Base-by-base conservation (phyloP, 2,888 invertebrate species). In the Colletes collaris region DNA sequence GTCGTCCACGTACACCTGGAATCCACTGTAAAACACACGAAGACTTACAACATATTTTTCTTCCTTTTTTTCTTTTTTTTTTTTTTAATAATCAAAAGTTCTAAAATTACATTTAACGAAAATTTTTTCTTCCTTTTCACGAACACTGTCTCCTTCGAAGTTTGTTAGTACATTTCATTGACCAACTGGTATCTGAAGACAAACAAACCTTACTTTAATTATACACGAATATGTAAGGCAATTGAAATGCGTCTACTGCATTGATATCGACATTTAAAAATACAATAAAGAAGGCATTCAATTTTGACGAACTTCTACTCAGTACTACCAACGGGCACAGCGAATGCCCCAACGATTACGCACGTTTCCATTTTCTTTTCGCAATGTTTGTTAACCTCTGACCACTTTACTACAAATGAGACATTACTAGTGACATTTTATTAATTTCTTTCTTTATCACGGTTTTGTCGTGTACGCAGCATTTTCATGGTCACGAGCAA, bases 331-430 rank as follows among this genome's bases (percentile, higher is more conserved):
- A 70, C 78, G 50, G 64, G 64, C 49, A 58, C 50, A 55, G 71
- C 69, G 84, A 78, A 79, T 82, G 81, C 80, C 81, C 67, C 82
- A 81, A 81, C 81, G 71, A 56, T 81, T 71, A 75, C 81, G 71
- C 60, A 76, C 58, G 52, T 63, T 58, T 27, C 27, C 27, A 2
- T 53, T 55, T 70, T 50, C 44, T 49, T n/a, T 27, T n/a, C 63
- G 35, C 66, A 71, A 37, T 75, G 49, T 69, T 65, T 46, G 35
- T 76, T 40, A 16, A 75, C 40, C 62, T 70, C 68, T 65, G 69
- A 52, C 62, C 76, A 60, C 67, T 74, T 70, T 70, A 65, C 73
- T 66, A 66, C 72, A 80, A 75, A 74, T 70, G 59, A 60, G 64
- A 72, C 68, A 67, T 16, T 65, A 50, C 59, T 76, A 65, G 62